Evolutionary conservation across 2,888 invertebrate species (phyloP).

Genomic region (Yponomeuta sedellus): DNA sequence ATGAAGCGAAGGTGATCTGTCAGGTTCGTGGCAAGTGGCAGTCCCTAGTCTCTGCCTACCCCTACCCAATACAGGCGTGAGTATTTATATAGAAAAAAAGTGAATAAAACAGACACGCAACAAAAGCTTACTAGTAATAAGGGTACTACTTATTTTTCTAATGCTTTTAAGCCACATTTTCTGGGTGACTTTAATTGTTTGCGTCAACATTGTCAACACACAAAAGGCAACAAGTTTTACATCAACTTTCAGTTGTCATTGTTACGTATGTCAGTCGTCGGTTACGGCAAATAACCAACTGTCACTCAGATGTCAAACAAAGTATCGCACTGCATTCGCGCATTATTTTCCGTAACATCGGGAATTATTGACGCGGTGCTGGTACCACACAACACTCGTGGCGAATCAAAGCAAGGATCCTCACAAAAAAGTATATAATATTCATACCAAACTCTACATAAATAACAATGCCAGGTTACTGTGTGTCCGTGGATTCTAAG

Average conservation of each 20-base stretch:
- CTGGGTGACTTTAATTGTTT: background rate
- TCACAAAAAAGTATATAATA: background rate
- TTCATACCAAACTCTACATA: background rate
- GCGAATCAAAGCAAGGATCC: constrained; percentile 18
- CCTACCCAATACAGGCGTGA: no score
- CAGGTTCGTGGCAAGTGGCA: no score
- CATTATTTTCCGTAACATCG: constrained; percentile 52
- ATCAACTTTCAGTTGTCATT: constrained; percentile 23
- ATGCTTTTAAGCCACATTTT: no score
- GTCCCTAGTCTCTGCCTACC: no score
- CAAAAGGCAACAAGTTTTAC: constrained; percentile 23
- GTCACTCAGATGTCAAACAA: constrained; percentile 65
- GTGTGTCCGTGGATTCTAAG: no score
- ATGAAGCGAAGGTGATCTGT: no score
- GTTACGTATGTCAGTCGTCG: constrained; percentile 39
- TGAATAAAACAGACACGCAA: no score
- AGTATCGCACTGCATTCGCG: constrained; percentile 30
- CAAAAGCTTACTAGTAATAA: no score
- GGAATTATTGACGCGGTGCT: constrained; percentile 41
- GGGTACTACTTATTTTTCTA: no score
- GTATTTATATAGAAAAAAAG: no score
- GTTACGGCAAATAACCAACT: constrained; percentile 62
- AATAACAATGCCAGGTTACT: no score
- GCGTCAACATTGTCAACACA: background rate
- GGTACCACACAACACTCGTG: constrained; percentile 26